Evolutionary conservation across 2,113 vertebrate genomes (phyloP), one percentile per base, ranked within the genome.

Genomic region (Oncorhynchus masou): DNA sequence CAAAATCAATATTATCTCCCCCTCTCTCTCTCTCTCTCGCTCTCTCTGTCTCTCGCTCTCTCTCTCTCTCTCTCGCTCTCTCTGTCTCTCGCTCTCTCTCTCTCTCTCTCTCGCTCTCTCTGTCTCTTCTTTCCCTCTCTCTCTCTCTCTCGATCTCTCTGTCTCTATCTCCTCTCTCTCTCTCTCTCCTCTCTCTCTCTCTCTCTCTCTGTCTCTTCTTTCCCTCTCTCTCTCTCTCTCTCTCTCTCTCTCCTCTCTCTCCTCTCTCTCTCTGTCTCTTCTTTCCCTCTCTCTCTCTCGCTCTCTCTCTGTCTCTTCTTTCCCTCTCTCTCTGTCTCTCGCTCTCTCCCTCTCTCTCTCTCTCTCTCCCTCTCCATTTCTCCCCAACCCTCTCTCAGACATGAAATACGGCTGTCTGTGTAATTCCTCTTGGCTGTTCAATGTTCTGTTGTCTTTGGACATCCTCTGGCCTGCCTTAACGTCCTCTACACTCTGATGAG

Each of bases 381-480:
- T 6, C 13, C 29, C 71, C 20, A 39, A 22, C 4, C 6, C n/a
- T 68, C 51, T 67, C 51, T 71, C 20, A 71, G 2, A 2, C 16
- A n/a, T 73, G 39, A 54, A 39, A n/a, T 11, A 27, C 48, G 57
- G 45, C 8, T 25, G 24, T 77, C 74, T 80, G 11, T 68, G 49
- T 64, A 69, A 66, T 64, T n/a, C 25, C 25, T 25, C 22, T 66
- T 67, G 45, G 49, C 27, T 22, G 29, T 70, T 48, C 27, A 65
- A 19, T 48, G n/a, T 57, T 65, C 29, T 70, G 59, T 71, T 83
- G 70, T 71, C 65, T 49, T 82, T n/a, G 13, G 9, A 19, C 19
- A 22, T 22, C 0, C 34, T 66, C 29, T 74, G 70, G 70, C 73
- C 16, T 57, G 48, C 19, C 13, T 66, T 20, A 24, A 71, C 22